A percentile compares a stretch with the other conserved stretches of the same genome.
phyloP scores from a whole-genome alignment of 1,140 invertebrate species.

The Pseudomyrmex pallidus region DNA sequence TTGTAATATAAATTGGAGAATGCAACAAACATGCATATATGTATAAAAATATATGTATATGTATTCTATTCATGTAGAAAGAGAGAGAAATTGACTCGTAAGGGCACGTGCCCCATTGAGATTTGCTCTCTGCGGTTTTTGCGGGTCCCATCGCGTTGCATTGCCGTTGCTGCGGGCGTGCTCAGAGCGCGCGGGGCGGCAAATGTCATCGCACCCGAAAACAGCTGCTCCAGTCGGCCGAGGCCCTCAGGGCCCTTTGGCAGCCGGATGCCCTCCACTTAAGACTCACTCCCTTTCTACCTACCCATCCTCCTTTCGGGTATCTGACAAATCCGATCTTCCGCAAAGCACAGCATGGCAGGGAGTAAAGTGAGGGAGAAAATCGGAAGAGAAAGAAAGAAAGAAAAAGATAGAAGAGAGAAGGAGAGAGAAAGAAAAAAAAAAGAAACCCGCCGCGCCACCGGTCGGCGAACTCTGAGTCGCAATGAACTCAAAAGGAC shows the following conservation, averaged over 20 bases:
- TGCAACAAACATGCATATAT: no score
- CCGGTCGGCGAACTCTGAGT: slow-evolving; percentile 63
- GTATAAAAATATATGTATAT: no score
- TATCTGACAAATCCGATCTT: slow-evolving; percentile 82
- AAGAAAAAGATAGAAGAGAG: slow-evolving; percentile 33
- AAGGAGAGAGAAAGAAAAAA: slow-evolving; percentile 60
- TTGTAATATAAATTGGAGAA: neutral
- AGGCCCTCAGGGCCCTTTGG: slow-evolving; percentile 70
- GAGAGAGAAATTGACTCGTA: slow-evolving; percentile 74
- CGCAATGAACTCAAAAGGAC: slow-evolving; percentile 46
- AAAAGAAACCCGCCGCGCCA: slow-evolving; percentile 25
- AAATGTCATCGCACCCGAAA: slow-evolving; percentile 81
- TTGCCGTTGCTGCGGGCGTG: slow-evolving; percentile 60
- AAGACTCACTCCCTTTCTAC: slow-evolving; percentile 69
- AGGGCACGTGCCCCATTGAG: slow-evolving; percentile 76
- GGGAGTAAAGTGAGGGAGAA: slow-evolving; percentile 32
- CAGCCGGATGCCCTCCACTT: slow-evolving; percentile 78
- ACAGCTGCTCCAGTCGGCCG: slow-evolving; percentile 77
- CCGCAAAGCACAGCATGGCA: slow-evolving; percentile 62
- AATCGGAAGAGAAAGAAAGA: slow-evolving; percentile 51
- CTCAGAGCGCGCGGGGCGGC: slow-evolving; percentile 57
- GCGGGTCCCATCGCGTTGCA: slow-evolving; percentile 60
- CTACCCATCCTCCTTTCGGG: slow-evolving; percentile 70
- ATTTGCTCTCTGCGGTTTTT: slow-evolving; percentile 72
- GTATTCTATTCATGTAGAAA: neutral